These are phyloP conservation scores for Leptopilina boulardi DNA, from an alignment of 1,140 invertebrate species.

Conservation along the genomic window DNA sequence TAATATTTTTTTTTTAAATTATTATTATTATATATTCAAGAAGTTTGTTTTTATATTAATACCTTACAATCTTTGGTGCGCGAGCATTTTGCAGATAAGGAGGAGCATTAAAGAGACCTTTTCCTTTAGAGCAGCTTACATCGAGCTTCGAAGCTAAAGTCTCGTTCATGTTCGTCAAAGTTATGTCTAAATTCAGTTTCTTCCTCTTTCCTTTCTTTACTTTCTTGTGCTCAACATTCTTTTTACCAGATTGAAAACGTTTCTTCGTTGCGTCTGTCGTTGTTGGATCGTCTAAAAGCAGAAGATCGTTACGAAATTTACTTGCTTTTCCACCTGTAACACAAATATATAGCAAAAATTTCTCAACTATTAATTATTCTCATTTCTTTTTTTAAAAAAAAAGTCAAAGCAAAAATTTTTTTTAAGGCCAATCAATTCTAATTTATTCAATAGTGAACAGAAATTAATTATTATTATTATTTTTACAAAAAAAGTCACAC, in stretches of 20 bases:
- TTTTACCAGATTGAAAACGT: conserved; percentile 49
- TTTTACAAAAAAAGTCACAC: too few relatives aligned
- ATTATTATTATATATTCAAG: too few relatives aligned
- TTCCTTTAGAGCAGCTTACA: conserved; percentile 64
- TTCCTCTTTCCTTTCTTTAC: conserved; percentile 53
- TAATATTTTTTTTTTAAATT: background rate
- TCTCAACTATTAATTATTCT: too few relatives aligned
- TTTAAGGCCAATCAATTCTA: too few relatives aligned
- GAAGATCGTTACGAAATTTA: conserved; percentile 51
- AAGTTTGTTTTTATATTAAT: conserved; percentile 36
- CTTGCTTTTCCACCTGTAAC: conserved; percentile 49
- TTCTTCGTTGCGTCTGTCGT: conserved; percentile 43
- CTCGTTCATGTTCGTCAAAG: conserved; percentile 61
- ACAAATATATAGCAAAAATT: conserved; percentile 33
- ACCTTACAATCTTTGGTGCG: conserved; percentile 65
- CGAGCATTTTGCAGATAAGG: conserved; percentile 59
- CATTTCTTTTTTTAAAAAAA: too few relatives aligned
- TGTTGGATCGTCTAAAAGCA: conserved; percentile 58
- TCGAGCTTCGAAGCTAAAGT: conserved; percentile 64
- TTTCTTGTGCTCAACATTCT: conserved; percentile 58
- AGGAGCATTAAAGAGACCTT: conserved; percentile 65
- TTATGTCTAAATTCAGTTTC: conserved; percentile 50
- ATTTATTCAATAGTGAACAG: too few relatives aligned
- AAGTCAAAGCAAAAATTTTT: too few relatives aligned
- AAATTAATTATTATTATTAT: too few relatives aligned